Conservation (phyloP, 2,888 invertebrate species). For the Cephalotes varians region DNA sequence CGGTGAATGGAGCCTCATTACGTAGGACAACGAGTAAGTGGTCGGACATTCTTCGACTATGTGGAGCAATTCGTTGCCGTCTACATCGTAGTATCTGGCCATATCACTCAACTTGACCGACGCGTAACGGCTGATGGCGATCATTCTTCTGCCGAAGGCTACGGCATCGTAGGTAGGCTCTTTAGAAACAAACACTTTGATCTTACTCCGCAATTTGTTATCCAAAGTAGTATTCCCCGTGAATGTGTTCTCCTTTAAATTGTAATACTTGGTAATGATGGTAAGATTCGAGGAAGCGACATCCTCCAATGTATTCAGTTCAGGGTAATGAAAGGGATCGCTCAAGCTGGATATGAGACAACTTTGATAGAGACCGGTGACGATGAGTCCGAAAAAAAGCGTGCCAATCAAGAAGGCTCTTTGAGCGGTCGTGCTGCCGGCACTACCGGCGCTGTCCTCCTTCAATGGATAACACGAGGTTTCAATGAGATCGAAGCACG, state of each 20-base stretch:
- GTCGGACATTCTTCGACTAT: slow-evolving; percentile 73
- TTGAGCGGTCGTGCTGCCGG: slow-evolving; percentile 62
- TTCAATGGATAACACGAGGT: slow-evolving; percentile 69
- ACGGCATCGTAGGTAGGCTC: slow-evolving; percentile 64
- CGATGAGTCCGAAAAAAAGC: slow-evolving; percentile 72
- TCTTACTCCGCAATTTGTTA: slow-evolving; percentile 48
- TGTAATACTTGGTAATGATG: slow-evolving; percentile 76
- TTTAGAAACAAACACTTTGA: slow-evolving; percentile 23
- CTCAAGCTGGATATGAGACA: slow-evolving; percentile 74
- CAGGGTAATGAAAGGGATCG: slow-evolving; percentile 73
- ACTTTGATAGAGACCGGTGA: slow-evolving; percentile 75
- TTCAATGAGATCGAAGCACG: slow-evolving; percentile 61
- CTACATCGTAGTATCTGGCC: slow-evolving; percentile 66
- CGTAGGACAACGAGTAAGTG: slow-evolving; percentile 71
- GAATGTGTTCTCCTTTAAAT: slow-evolving; percentile 68
- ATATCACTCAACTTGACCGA: slow-evolving; percentile 63
- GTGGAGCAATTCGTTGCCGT: slow-evolving; percentile 68
- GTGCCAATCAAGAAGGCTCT: slow-evolving; percentile 68
- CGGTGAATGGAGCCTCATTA: slow-evolving; percentile 64
- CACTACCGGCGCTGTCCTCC: background rate
- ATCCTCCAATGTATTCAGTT: slow-evolving; percentile 73
- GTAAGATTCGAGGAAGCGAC: slow-evolving; percentile 68
- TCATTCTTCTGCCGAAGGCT: slow-evolving; percentile 52
- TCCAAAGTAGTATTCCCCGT: slow-evolving; percentile 50
- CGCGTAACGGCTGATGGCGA: slow-evolving; percentile 64